Evolutionary conservation across 2,888 invertebrate species (phyloP), one percentile per base, ranked within the genome.

Genomic region (Dugesia japonica): DNA sequence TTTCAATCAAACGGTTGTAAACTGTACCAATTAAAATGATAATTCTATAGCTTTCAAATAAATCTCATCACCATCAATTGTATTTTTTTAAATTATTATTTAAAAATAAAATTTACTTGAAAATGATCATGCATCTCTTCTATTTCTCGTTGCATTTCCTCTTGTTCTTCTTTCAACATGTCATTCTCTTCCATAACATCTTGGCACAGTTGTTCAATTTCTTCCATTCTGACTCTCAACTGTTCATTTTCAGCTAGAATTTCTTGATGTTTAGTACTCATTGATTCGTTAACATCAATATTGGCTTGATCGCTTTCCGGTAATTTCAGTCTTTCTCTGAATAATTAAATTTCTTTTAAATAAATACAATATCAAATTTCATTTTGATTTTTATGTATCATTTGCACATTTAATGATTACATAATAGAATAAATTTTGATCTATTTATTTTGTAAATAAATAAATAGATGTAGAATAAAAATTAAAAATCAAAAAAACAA

Each of bases 161-260:
- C 87, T 76, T 95, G 88, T 84, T 97, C 95, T 80, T 91, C 90
- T 83, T 93, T 92, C 86, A 94, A 90, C 80, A 91, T 91, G 82
- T 92, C 91, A 85, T 94, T 95, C 85, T 95, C 94, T 82, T 94
- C 94, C 90, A 92, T 92, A 71, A 94, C 86, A 81, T 92, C 92
- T 84, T 93, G 92, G 83, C 92, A 92, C 28, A 94, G 87, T 13
- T 90, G 90, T 85, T 97, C 95, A 0, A 94, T 91, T 0, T 92
- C 91, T 80, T 90, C 86, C 27, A 76, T 26, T 77, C 56, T 31
- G 23, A 75, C 26, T n/a, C 71, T n/a, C 26, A 28, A 23, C n/a
- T 38, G 28, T 26, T 33, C 27, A 4, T 28, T 20, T 1, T 23
- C 27, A 13, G 42, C 26, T 17, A 71, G 31, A 20, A 42, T 72